Base-by-base conservation (phyloP, 2,113 vertebrate genomes). In the Dromiciops gliroides region DNA sequence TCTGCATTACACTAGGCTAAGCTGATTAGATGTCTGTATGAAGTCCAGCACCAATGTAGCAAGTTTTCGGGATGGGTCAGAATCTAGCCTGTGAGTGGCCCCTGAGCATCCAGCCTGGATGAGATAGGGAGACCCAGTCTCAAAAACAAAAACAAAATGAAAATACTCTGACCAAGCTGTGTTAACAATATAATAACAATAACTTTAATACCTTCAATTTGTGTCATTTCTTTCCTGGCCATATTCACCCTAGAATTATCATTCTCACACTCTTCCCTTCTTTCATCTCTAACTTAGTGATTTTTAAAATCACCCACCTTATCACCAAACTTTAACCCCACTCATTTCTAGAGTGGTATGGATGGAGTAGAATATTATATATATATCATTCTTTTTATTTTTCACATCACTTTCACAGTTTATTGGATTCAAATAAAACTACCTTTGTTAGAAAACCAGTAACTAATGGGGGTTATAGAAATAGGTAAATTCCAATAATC, bases 361-460 rank as follows among this genome's bases (percentile, higher is more conserved):
- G 37, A 75, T 60, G 28, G 56, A 31, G 12, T 31, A n/a, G 37
- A 75, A 37, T 22, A 16, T n/a, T 75, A 75, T 60, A n/a, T n/a
- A 14, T n/a, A n/a, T n/a, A n/a, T 22, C 44, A n/a, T 37, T 75
- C 22, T n/a, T 75, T 75, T 60, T 60, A 31, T 53, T 93, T 53
- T 94, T 93, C 56, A 89, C 93, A 89, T 89, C 47, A 48, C 91
- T 91, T 95, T 75, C 10, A 56, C 56, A 91, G 93, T 6, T 16
- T 31, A 48, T 60, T 67, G n/a, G 16, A 49, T 67, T 48, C 48
- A 0, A 48, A 50, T 56, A 91, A 67, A 95, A 50, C 25, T 56
- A 95, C 25, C 3, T 53, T 94, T 95, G 90, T 3, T 25, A 92
- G 91, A 67, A 50, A 94, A 67, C 52, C 3, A 92, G 89, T 51